phyloP scores from a whole-genome alignment of 1,140 invertebrate species.

The Orius insidiosus region DNA sequence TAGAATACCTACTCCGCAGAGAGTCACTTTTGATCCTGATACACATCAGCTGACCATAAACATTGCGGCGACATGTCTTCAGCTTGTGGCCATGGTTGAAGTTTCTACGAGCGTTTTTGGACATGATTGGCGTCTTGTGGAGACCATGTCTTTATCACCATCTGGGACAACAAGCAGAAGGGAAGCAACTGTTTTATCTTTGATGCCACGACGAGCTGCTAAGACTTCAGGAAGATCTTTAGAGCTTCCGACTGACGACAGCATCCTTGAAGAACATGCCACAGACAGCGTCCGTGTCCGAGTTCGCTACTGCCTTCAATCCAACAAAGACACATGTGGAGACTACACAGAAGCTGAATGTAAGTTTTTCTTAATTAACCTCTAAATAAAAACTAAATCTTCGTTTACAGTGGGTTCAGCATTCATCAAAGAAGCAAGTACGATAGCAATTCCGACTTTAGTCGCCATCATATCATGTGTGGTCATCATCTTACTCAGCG shows the following conservation, averaged over 20 bases:
- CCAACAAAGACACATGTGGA: conserved; percentile 61
- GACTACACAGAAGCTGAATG: conserved; percentile 63
- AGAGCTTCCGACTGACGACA: conserved; percentile 31
- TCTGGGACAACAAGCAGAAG: conserved; percentile 45
- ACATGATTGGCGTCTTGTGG: conserved; percentile 49
- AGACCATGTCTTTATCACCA: conserved; percentile 45
- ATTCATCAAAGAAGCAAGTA: conserved; percentile 57
- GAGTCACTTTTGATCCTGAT: conserved; percentile 64
- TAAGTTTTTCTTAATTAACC: conserved; percentile 31
- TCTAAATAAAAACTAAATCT: background rate
- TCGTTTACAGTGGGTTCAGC: conserved; percentile 50
- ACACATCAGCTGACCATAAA: conserved; percentile 54
- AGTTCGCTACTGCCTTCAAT: conserved; percentile 57
- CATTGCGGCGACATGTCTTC: conserved; percentile 53
- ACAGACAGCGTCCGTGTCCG: conserved; percentile 46
- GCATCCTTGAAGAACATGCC: conserved; percentile 30
- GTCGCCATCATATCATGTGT: conserved; percentile 67
- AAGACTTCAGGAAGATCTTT: conserved; percentile 22
- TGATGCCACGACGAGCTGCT: conserved; percentile 17
- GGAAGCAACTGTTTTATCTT: conserved; percentile 31
- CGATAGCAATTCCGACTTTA: conserved; percentile 54
- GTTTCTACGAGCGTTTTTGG: conserved; percentile 29
- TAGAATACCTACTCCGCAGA: conserved; percentile 58
- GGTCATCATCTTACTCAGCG: conserved; percentile 58
- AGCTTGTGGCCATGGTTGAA: conserved; percentile 33